Percentiles rank a stretch among this genome's conserved stretches.
Evolutionary conservation across 64 coral and sea anemone genomes (phyloP).

Genomic region (Actinia tenebrosa): DNA sequence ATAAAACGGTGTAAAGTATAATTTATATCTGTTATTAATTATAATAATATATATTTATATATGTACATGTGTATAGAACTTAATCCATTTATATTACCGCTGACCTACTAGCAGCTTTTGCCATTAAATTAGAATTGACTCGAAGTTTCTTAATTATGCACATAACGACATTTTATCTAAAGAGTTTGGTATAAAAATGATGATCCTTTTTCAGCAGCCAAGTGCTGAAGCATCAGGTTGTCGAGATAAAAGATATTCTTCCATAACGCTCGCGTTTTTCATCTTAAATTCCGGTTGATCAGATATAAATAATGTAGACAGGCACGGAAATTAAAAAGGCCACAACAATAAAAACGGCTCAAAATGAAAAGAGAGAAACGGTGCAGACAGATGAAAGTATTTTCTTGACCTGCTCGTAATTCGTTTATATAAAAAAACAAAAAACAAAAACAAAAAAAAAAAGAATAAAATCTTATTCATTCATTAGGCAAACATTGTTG

Average conservation of each 20-base stretch:
- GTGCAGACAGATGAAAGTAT: neutral
- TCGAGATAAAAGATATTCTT: neutral
- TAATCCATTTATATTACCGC: constrained; percentile 12
- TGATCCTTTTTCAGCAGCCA: neutral
- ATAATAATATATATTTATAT: constrained; percentile 12
- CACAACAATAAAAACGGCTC: neutral
- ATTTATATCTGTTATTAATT: constrained; percentile 6
- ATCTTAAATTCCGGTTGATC: neutral
- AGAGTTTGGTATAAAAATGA: constrained; percentile 7
- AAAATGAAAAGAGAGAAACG: neutral
- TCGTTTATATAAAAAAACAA: neutral
- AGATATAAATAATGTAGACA: neutral
- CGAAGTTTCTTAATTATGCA: neutral
- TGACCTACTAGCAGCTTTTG: neutral
- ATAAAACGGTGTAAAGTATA: neutral
- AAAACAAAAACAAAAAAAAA: neutral
- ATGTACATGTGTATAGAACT: neutral
- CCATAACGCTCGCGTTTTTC: neutral
- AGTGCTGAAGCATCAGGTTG: neutral
- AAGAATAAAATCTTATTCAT: neutral
- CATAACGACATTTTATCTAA: neutral
- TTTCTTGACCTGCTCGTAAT: neutral
- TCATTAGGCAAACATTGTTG: neutral
- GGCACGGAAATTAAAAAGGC: neutral
- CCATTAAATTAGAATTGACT: constrained; percentile 5